A percentile compares a stretch with the other conserved stretches of the same genome.
phyloP scores from a whole-genome alignment of 2,797 vertebrate species.

The Podarcis siculus region DNA sequence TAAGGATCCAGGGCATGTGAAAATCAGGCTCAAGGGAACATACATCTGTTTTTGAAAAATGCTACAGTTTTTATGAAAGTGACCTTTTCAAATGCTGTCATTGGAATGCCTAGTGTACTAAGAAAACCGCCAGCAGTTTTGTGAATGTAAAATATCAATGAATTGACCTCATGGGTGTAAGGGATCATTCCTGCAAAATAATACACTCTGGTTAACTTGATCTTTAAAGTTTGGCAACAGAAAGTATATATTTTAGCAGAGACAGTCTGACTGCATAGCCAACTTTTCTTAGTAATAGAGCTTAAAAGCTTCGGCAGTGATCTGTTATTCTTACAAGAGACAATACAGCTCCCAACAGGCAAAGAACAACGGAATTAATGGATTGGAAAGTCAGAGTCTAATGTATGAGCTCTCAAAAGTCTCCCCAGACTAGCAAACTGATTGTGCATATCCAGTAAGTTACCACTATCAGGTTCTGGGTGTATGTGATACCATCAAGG shows the following conservation, averaged over 20 bases:
- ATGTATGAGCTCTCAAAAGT: conserved; percentile 74
- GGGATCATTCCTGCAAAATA: conserved; percentile 28
- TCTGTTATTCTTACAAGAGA: conserved; percentile 77
- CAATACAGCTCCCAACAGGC: conserved; percentile 77
- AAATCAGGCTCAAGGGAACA: not conserved
- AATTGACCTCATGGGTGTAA: rapidly evolving
- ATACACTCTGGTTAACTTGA: conserved; percentile 1
- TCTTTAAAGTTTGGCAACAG: conserved; percentile 37
- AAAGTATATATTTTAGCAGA: conserved; percentile 37
- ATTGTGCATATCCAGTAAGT: conserved; percentile 68
- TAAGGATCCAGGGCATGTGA: not conserved
- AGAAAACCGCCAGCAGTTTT: conserved; percentile 27
- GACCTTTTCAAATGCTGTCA: not conserved
- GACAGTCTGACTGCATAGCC: conserved; percentile 67
- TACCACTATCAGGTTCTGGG: conserved; percentile 55
- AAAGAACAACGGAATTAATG: conserved; percentile 80
- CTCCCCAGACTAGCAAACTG: conserved; percentile 71
- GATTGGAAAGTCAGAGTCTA: conserved; percentile 78
- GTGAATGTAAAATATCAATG: not conserved
- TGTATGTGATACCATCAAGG: conserved; percentile 32
- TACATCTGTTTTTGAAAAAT: not conserved
- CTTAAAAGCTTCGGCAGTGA: conserved; percentile 67
- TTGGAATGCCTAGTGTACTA: rapidly evolving
- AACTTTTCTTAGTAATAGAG: conserved; percentile 63
- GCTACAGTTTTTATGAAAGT: not conserved